These are phyloP conservation scores for Garrulus glandarius DNA, from an alignment of 2,797 vertebrate species.

Conservation along the genomic window DNA sequence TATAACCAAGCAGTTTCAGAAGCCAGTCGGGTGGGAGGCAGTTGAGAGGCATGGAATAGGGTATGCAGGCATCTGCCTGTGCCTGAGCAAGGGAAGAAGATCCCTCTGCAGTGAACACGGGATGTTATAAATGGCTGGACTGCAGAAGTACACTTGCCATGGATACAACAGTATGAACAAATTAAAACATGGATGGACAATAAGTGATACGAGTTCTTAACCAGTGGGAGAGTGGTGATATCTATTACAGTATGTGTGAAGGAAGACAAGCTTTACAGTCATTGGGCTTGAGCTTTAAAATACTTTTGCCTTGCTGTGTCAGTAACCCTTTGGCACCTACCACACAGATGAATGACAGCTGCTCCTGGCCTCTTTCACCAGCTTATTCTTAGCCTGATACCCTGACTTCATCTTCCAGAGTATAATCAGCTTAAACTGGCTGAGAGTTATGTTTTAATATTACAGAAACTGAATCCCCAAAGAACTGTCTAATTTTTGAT, in stretches of 20 bases:
- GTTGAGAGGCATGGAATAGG: neutral
- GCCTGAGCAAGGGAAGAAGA: neutral
- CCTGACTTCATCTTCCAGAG: neutral
- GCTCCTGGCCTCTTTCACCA: neutral
- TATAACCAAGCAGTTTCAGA: neutral
- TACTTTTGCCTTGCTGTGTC: neutral
- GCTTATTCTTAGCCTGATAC: neutral
- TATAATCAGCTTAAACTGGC: neutral
- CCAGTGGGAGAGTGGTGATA: neutral
- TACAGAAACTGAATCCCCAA: neutral
- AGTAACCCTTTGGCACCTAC: neutral
- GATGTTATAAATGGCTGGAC: neutral
- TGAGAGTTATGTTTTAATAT: neutral
- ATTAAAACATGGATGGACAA: neutral
- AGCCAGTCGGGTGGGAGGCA: neutral
- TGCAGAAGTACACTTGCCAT: neutral
- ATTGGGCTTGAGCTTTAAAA: neutral
- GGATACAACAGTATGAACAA: neutral
- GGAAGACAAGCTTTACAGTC: neutral
- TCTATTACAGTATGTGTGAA: neutral
- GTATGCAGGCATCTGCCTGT: fast-evolving
- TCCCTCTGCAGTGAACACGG: fast-evolving
- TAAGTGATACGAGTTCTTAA: neutral
- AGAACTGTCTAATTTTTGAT: neutral
- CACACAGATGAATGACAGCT: neutral